phyloP scores from a whole-genome alignment of 2,888 invertebrate genomes.

The Anodontia alba region DNA sequence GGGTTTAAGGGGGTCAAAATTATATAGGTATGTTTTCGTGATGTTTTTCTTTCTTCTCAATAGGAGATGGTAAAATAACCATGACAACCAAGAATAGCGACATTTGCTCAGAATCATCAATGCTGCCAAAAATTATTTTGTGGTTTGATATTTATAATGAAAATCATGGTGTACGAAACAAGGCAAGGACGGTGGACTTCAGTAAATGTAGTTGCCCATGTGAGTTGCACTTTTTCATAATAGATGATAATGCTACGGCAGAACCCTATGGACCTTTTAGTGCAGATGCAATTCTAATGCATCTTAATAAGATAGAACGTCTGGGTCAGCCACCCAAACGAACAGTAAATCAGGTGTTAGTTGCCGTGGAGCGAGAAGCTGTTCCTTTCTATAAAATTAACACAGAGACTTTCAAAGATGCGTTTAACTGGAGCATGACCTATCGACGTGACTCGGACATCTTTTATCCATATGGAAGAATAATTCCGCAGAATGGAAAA shows the following conservation, averaged over 20 bases:
- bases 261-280: neutral
- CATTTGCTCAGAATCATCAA: neutral
- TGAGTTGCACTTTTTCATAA: neutral
- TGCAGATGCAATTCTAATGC: slow-evolving; percentile 30
- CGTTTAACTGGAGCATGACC: slow-evolving; percentile 42
- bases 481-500: neutral
- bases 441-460: slow-evolving; percentile 35
- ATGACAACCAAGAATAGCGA: neutral
- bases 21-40: no score
- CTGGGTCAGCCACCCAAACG: neutral
- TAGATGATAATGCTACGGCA: neutral
- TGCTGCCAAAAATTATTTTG: slow-evolving; percentile 16
- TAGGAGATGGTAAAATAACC: neutral
- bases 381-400: neutral
- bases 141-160: slow-evolving; percentile 28
- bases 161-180: slow-evolving; percentile 5
- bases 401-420: neutral
- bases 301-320: neutral
- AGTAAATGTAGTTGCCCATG: slow-evolving; percentile 8
- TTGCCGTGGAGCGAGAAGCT: slow-evolving; percentile 29
- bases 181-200: neutral
- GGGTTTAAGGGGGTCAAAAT: no score
- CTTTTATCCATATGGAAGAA: slow-evolving; percentile 23
- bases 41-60: no score
- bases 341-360: slow-evolving; percentile 21